Evolutionary conservation across 2,888 invertebrate genomes (phyloP).

Genomic region (Rotaria magnacalcarata): DNA sequence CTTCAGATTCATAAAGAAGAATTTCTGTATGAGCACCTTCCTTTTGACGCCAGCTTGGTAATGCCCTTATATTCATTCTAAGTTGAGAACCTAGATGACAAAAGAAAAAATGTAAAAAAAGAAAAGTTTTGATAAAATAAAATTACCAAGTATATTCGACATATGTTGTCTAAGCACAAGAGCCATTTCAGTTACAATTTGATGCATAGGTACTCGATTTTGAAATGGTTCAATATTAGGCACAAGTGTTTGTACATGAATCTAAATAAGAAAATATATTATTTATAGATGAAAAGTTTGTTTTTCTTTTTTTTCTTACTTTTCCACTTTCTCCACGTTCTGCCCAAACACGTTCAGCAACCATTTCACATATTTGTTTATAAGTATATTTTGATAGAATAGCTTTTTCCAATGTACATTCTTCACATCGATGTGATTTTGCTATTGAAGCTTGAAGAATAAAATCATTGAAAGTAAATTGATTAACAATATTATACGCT

Average conservation of each 20-base stretch:
- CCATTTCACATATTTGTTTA: slow-evolving; percentile 32
- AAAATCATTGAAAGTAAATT: slow-evolving; percentile 27
- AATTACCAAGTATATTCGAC: slow-evolving; percentile 12
- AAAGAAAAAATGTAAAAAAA: neutral
- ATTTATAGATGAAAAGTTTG: neutral
- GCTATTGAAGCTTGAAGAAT: neutral
- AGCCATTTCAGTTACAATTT: slow-evolving; percentile 30
- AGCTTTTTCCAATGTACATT: neutral
- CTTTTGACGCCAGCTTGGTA: slow-evolving; percentile 12
- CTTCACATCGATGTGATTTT: neutral
- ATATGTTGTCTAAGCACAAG: slow-evolving; percentile 5
- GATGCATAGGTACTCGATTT: slow-evolving; percentile 35
- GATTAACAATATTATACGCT: neutral
- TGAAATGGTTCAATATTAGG: slow-evolving; percentile 35
- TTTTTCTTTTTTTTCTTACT: neutral
- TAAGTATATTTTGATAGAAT: slow-evolving; percentile 11
- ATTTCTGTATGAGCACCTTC: slow-evolving; percentile 35
- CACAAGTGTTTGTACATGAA: slow-evolving; percentile 23
- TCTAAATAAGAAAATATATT: neutral
- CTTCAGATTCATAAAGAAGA: neutral
- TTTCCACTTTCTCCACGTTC: slow-evolving; percentile 1
- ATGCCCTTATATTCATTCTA: slow-evolving; percentile 19
- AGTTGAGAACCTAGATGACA: neutral
- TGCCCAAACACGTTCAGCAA: neutral
- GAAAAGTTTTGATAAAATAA: too few relatives aligned